Base-by-base conservation (phyloP, 2,113 vertebrate genomes). In the Empidonax traillii region DNA sequence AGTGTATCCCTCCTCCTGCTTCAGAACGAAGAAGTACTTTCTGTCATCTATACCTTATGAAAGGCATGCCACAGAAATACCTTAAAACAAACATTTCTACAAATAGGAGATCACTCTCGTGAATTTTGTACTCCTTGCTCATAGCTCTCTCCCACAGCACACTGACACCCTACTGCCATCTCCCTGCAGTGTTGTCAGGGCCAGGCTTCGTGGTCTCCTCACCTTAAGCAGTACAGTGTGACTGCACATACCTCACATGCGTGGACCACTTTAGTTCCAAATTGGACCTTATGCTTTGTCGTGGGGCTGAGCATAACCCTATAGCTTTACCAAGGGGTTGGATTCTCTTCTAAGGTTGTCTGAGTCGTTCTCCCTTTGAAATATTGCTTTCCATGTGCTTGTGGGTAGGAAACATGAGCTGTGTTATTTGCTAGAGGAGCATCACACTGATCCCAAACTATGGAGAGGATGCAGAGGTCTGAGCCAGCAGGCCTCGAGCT, bases 31-130 rank as follows among this genome's bases (percentile, higher is more conserved):
- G 41, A 31, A 55, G 15, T 51, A 62, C 21, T 35, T 67, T 84
- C 18, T 0, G 0, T 30, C 12, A 52, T 9, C 47, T 49, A 3
- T 7, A 24, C 1, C 14, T 83, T 5, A 1, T 33, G 35, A 77
- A 43, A 71, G 24, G 15, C 65, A 19, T 7, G 33, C 6, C 31
- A 73, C 16, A 56, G n/a, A 71, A 94, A 84, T 23, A 20, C 41
- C 41, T 79, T 49, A 31, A 62, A 90, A 12, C n/a, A 52, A 81
- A 24, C 4, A 18, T 33, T 75, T 78, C 52, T 75, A 59, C 35
- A 19, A 90, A 27, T 4, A 44, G 33, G 35, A 85, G 19, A 49
- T 8, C 12, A 8, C 14, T 62, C 20, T 9, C 14, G 10, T 28
- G 46, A 28, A 44, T 61, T 47, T 41, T 44, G 37, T 76, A n/a